A percentile compares a stretch with the other conserved stretches of the same genome.
Conservation (phyloP, 2,113 vertebrate species). For the Cranoglanis bouderius region DNA sequence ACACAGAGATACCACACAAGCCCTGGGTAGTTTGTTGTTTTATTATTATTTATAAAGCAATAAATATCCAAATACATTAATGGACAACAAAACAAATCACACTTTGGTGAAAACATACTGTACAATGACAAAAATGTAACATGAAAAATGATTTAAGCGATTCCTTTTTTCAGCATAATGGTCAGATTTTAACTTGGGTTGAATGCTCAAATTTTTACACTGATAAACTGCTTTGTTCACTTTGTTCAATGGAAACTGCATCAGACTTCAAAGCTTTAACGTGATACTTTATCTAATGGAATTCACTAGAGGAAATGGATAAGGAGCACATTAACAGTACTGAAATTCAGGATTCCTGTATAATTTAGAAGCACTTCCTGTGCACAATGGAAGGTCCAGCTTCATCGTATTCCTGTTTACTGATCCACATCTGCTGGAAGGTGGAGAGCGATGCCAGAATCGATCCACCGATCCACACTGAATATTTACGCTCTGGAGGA, state of each 20-base stretch:
- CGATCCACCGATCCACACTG: slow-evolving; percentile 88
- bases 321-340: background rate
- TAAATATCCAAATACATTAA: slow-evolving; percentile 50
- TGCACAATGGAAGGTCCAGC: slow-evolving; percentile 88
- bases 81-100: slow-evolving; percentile 76
- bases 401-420: slow-evolving; percentile 87
- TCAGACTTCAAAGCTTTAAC: background rate
- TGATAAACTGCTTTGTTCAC: background rate
- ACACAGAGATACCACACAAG: background rate
- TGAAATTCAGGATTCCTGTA: background rate
- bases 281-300: background rate
- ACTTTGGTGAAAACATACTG: slow-evolving; percentile 84
- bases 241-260: background rate
- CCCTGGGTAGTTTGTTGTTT: background rate
- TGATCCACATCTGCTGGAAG: slow-evolving; percentile 93
- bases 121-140: slow-evolving; percentile 79
- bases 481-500: slow-evolving; percentile 87
- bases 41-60: slow-evolving; percentile 79
- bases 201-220: background rate
- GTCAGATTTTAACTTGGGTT: slow-evolving; percentile 8
- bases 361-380: slow-evolving; percentile 85
- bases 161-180: background rate
- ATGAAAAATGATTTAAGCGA: slow-evolving; percentile 65
- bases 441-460: slow-evolving; percentile 90
- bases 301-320: slow-evolving; percentile 57